phyloP scores from a whole-genome alignment of 2,797 vertebrate species.

The Acrossocheilus wenchowensis region DNA sequence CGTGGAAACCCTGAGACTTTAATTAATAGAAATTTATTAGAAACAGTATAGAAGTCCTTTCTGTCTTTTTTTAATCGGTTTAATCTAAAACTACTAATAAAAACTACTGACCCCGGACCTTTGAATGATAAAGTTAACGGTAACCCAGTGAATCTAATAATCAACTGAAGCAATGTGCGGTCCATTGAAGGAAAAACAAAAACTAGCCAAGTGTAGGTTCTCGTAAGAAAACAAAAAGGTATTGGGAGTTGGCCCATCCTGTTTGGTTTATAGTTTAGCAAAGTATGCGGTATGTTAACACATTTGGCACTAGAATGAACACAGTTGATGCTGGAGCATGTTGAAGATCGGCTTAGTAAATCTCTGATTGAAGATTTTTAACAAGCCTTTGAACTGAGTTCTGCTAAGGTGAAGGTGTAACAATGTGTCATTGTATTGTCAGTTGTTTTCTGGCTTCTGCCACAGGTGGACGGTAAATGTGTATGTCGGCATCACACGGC shows the following conservation, averaged over 20 bases:
- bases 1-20: background rate
- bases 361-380: background rate
- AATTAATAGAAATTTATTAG: background rate
- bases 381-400: background rate
- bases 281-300: background rate
- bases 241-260: background rate
- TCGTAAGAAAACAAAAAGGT: background rate
- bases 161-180: background rate
- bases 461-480: constrained; percentile 93
- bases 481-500: constrained; percentile 95
- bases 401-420: background rate
- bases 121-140: background rate
- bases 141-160: background rate
- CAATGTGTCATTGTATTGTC: constrained; percentile 5
- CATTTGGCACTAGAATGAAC: constrained; percentile 20
- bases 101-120: background rate
- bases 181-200: background rate
- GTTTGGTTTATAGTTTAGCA: constrained; percentile 26
- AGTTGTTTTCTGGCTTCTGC: constrained; percentile 14
- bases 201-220: background rate
- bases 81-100: background rate
- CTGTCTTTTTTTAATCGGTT: background rate
- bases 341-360: background rate
- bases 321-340: background rate
- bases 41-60: background rate